Base-by-base conservation (phyloP, 2,113 vertebrate species). In the Nesogale talazaci region DNA sequence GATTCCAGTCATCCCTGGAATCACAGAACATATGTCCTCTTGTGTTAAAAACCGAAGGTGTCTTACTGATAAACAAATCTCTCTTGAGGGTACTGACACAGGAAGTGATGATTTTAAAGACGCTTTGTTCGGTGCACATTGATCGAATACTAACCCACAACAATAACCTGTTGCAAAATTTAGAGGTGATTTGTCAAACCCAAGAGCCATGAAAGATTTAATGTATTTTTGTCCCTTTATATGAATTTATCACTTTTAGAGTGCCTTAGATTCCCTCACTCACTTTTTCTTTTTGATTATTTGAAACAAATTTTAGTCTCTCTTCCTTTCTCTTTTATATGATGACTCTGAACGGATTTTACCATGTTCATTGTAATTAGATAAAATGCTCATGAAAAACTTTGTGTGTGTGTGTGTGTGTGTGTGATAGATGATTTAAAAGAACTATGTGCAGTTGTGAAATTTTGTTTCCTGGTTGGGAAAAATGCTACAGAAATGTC, bases 181-280 rank as follows among this genome's bases (percentile, higher is more conserved):
- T 85, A 86, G 75, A 94, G 87, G 86, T 90, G n/a, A 94, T 97
- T 96, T 96, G 83, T 97, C 91, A 96, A 91, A 95, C 80, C 27
- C 70, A 93, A 81, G 59, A 91, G 84, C 70, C 83, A 52, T 46
- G 82, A n/a, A 25, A 94, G 70, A 94, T 95, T 94, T 94, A 93
- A 96, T 84, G 94, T 56, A 88, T 95, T 96, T 91, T 84, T 92
- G 59, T 86, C 91, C 38, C 12, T 83, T 61, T 93, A 63, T 29
- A 65, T 83, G 38, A 85, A 4, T 59, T 82, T 77, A 87, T 86
- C 90, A 79, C 40, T 7, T 42, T 38, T 31, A 95, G 63, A 82
- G 81, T 95, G 61, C 27, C 31, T 94, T 88, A 77, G 86, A 90
- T 86, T 91, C 40, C 89, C 40, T 94, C 40, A 76, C 29, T 22